phyloP scores from a whole-genome alignment of 2,797 vertebrate genomes.

The Zalophus californianus region DNA sequence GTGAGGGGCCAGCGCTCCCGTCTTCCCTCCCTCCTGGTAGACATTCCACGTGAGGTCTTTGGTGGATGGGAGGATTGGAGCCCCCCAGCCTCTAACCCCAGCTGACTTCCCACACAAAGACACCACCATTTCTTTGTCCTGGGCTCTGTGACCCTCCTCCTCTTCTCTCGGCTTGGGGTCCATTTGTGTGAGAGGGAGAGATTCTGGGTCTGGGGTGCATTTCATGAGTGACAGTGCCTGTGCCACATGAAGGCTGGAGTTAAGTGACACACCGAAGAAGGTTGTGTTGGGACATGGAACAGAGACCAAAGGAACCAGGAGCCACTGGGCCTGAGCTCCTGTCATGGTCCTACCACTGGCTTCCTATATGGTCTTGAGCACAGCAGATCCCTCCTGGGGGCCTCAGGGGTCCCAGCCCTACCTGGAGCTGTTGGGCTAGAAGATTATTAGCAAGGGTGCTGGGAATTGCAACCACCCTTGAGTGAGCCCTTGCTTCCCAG shows the following conservation, averaged over 20 bases:
- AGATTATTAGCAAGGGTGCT: background rate
- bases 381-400: background rate
- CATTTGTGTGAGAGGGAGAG: background rate
- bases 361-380: background rate
- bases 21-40: background rate
- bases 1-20: accelerated
- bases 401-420: accelerated
- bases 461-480: accelerated
- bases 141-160: background rate
- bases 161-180: background rate
- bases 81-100: background rate
- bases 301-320: background rate
- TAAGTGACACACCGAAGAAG: background rate
- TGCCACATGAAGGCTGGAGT: background rate
- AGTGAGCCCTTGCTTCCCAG: background rate
- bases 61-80: background rate
- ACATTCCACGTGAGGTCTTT: accelerated
- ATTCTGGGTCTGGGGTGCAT: background rate
- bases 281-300: accelerated
- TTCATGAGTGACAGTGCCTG: background rate
- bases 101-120: accelerated
- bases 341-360: accelerated
- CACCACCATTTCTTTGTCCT: background rate
- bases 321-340: background rate
- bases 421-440: background rate